Evolutionary conservation across 2,888 invertebrate genomes (phyloP), one percentile per base, ranked within the genome.

Genomic region (Protophormia terraenovae): DNA sequence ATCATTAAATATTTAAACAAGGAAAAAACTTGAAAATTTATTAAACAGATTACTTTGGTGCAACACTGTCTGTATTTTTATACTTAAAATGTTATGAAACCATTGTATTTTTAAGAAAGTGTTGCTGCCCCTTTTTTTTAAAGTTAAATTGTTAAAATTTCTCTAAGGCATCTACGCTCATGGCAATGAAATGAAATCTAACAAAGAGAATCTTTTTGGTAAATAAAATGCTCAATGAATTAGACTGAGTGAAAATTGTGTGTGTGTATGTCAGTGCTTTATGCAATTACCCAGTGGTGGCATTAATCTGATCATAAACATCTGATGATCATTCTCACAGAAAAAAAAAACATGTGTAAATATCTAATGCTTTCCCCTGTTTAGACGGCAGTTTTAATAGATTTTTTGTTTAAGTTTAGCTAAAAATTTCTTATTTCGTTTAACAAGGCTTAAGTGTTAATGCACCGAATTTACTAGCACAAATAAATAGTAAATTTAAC

Each of bases 171-270:
- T 35, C 19, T 27, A 82, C 76, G 82, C 71, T 82, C 47, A 64
- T 76, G 82, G 82, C 76, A 76, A 64, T 82, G 76, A 82, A 76
- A 64, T 82, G 76, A 82, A 82, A 82, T 76, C 47, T 16, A 10
- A 16, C 24, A 53, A 62, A 45, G 41, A 76, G 67, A 67, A 45
- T 67, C 6, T 29, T 38, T 29, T 60, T n/a, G 10, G 32, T 41
- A 60, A 47, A 60, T 32, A 22, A 53, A 41, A 24, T 38, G 22
- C 41, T 79, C 41, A 35, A 73, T 50, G 62, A 27, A 35, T 47
- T 60, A 27, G 47, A n/a, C n/a, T 47, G 24, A 50, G 4, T 19
- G 8, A 14, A 19, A 19, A 29, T 24, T 50, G 8, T 27, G 22
- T 27, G 14, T 19, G 2, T 45, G 22, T 1, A 3, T 50, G 38